phyloP scores from a whole-genome alignment of 1,140 invertebrate genomes.

The Drosophila truncata region DNA sequence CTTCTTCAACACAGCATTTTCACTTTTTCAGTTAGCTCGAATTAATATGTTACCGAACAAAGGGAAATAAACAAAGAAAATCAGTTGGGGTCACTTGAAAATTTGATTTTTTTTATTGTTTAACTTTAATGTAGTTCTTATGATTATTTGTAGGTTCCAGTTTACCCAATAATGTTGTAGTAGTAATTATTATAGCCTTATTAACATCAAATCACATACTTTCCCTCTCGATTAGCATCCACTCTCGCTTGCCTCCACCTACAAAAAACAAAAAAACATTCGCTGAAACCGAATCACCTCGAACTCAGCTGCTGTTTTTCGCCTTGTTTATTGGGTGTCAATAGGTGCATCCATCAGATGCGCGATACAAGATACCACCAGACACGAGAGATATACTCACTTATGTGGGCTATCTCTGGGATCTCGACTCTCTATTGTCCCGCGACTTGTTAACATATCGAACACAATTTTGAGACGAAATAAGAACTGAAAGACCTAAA shows the following conservation, averaged over 20 bases:
- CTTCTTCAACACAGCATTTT: not conserved
- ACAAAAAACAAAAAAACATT: not conserved
- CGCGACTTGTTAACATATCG: slow-evolving; percentile 70
- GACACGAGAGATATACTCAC: slow-evolving; percentile 24
- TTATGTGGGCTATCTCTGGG: slow-evolving; percentile 66
- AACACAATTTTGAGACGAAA: slow-evolving; percentile 55
- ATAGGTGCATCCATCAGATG: slow-evolving; percentile 49
- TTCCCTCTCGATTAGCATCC: not conserved
- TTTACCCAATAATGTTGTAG: not conserved
- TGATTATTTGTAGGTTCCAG: no score
- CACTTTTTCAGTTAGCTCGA: slow-evolving; percentile 4
- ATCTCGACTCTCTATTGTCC: slow-evolving; percentile 39
- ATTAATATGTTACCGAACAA: not conserved
- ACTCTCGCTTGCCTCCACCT: not conserved
- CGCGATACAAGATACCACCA: slow-evolving; percentile 32
- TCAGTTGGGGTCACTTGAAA: no score
- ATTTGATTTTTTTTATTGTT: no score
- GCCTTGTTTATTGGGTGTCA: slow-evolving; percentile 55
- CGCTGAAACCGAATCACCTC: slow-evolving; percentile 8
- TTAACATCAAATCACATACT: not conserved
- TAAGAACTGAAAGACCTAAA: slow-evolving; percentile 8
- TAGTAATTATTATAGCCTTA: not conserved
- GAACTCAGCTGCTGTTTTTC: slow-evolving; percentile 32
- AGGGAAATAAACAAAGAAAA: not conserved
- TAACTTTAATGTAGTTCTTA: not conserved